Evolutionary conservation across 2,888 invertebrate genomes (phyloP).

Genomic region (Hyles lineata): DNA sequence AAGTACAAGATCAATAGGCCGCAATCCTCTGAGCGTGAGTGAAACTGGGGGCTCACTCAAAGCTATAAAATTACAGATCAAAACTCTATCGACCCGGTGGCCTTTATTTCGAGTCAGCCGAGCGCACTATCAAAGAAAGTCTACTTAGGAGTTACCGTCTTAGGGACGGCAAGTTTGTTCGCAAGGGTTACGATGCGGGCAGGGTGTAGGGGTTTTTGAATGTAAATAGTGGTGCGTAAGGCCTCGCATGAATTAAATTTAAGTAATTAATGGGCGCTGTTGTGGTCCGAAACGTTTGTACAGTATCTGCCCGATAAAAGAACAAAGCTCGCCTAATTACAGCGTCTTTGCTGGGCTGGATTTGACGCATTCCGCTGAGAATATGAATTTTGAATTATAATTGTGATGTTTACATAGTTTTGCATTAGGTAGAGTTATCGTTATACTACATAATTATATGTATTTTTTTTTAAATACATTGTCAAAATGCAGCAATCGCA

Average conservation of each 20-base stretch:
- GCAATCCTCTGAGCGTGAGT: conserved; percentile 67
- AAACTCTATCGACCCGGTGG: conserved; percentile 81
- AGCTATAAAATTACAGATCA: conserved; percentile 85
- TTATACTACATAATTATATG: too few relatives aligned
- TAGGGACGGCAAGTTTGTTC: conserved; percentile 80
- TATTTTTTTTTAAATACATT: too few relatives aligned
- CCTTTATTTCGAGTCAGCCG: conserved; percentile 80
- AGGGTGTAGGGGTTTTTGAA: conserved; percentile 78
- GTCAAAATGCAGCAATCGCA: too few relatives aligned
- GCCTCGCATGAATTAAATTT: conserved; percentile 84
- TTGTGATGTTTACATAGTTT: too few relatives aligned
- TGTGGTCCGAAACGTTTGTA: conserved; percentile 23
- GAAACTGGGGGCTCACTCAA: conserved; percentile 74
- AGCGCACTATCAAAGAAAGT: conserved; percentile 85
- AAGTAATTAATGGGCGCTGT: conserved; percentile 81
- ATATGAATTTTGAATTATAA: neutral
- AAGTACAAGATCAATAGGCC: conserved; percentile 73
- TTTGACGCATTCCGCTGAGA: neutral
- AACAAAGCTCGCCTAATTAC: conserved; percentile 19
- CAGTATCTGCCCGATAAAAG: conserved; percentile 30
- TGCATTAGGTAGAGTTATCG: too few relatives aligned
- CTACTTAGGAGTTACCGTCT: conserved; percentile 82
- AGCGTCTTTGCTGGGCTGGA: neutral
- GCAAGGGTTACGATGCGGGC: conserved; percentile 82
- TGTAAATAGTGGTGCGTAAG: conserved; percentile 80